These are phyloP conservation scores for Falco berigora DNA, from an alignment of 2,797 vertebrate genomes.

Conservation along the genomic window DNA sequence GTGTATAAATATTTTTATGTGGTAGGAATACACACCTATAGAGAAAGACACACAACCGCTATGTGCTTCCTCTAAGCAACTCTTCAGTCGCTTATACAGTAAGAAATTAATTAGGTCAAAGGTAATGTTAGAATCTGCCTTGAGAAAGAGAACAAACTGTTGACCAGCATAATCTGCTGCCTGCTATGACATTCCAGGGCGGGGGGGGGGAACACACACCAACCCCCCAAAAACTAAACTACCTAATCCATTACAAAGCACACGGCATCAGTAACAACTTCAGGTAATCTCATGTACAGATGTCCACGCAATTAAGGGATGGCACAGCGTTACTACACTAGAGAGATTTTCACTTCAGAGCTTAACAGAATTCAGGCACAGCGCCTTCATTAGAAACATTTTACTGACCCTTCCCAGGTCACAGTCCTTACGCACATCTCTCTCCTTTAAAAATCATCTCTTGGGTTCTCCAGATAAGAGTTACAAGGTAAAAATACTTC, in stretches of 20 bases:
- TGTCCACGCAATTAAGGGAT: neutral
- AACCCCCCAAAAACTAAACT: constrained; percentile 11
- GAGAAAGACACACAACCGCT: constrained; percentile 69
- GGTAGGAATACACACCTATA: neutral
- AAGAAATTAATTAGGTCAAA: constrained; percentile 70
- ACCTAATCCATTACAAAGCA: constrained; percentile 40
- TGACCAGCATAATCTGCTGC: constrained; percentile 20
- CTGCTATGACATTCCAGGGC: constrained; percentile 36
- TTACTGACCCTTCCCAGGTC: neutral
- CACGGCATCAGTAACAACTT: neutral
- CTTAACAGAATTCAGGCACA: neutral
- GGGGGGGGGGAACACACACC: neutral
- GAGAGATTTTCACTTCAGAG: neutral
- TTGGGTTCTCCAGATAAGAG: neutral
- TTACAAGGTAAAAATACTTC: neutral
- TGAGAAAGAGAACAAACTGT: constrained; percentile 52
- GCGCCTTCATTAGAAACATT: neutral
- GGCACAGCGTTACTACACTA: neutral
- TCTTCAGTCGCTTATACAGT: constrained; percentile 60
- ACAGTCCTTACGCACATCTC: neutral
- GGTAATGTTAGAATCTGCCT: constrained; percentile 60
- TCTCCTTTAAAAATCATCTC: neutral
- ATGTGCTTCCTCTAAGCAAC: constrained; percentile 65
- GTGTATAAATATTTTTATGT: constrained; percentile 55
- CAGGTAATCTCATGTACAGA: neutral